Evolutionary conservation across 2,113 vertebrate genomes (phyloP), one percentile per base, ranked within the genome.

Genomic region (Isurus oxyrinchus): DNA sequence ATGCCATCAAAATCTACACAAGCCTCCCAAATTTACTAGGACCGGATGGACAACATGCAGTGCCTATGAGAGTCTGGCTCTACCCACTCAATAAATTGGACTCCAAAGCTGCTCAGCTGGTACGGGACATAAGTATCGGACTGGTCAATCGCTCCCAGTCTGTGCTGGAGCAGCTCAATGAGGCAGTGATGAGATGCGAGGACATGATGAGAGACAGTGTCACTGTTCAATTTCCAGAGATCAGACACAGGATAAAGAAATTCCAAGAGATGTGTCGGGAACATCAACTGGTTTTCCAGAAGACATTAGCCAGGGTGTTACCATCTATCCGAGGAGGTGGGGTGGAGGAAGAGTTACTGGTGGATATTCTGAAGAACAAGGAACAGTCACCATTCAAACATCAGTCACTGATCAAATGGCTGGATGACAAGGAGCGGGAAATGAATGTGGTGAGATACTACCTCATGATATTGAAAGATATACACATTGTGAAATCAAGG

Each of bases 61-160:
- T 98, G 13, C 97, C 98, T 67, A 0, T 97, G n/a, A 97, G 40
- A 59, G 97, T 98, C 84, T 98, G 97, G 97, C 96, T 98, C 35
- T 95, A 98, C 69, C 97, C 97, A 0, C 96, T 98, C 66, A 67
- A 93, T 10, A 79, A 5, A 59, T 96, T 98, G 90, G 96, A 97
- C 97, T n/a, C 96, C 19, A 40, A 8, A 69, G 97, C 98, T 25
- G 97, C 97, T 0, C 96, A 96, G 84, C 11, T 98, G 0, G 96
- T 97, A 1, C 88, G 96, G 27, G 96, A 98, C 76, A 98, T 97
- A 8, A 97, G 96, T 35, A 6, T 94, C 1, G 0, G 25, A 0
- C 0, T 98, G 27, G 84, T 97, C 0, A 96, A 96, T 0, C 96
- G 95, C 40, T 27, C 57, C 49, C 97, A 97, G 55, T 10, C 21